phyloP scores from a whole-genome alignment of 2,888 invertebrate genomes.

The Horisme vitalbata region DNA sequence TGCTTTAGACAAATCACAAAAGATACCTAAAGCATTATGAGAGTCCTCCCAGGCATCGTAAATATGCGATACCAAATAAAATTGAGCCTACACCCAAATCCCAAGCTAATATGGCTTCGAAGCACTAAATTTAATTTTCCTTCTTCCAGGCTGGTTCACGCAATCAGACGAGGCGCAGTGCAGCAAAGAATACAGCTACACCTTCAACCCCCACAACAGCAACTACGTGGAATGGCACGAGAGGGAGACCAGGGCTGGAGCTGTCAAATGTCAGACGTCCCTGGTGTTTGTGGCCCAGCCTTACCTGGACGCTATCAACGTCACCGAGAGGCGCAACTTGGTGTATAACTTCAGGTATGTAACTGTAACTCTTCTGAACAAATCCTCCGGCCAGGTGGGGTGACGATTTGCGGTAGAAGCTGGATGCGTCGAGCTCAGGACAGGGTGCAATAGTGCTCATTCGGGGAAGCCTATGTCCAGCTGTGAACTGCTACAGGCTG shows the following conservation, averaged over 20 bases:
- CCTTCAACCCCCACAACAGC: constrained; percentile 85
- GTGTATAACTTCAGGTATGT: constrained; percentile 89
- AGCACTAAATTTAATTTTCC: neutral
- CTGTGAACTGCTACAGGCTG: too few relatives aligned
- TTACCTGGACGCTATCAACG: constrained; percentile 91
- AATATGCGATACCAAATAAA: too few relatives aligned
- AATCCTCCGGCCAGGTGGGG: too few relatives aligned
- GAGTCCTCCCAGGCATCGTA: too few relatives aligned
- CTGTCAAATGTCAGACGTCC: constrained; percentile 85
- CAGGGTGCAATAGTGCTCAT: too few relatives aligned
- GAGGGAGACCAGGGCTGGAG: constrained; percentile 84
- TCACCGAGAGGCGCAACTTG: constrained; percentile 94
- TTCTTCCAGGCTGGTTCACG: constrained; percentile 88
- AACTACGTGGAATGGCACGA: constrained; percentile 94
- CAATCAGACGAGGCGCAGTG: constrained; percentile 90
- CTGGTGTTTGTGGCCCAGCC: constrained; percentile 90
- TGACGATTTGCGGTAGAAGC: too few relatives aligned
- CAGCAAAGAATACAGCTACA: constrained; percentile 93
- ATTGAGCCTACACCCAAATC: too few relatives aligned
- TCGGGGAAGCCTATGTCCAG: too few relatives aligned
- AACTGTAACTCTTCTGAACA: neutral
- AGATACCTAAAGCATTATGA: too few relatives aligned
- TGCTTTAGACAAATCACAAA: too few relatives aligned
- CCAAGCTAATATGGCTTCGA: too few relatives aligned
- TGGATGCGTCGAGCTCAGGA: too few relatives aligned